Percentiles rank a stretch among this genome's conserved stretches.
phyloP scores from a whole-genome alignment of 1,140 invertebrate species.

The Riptortus pedestris region DNA sequence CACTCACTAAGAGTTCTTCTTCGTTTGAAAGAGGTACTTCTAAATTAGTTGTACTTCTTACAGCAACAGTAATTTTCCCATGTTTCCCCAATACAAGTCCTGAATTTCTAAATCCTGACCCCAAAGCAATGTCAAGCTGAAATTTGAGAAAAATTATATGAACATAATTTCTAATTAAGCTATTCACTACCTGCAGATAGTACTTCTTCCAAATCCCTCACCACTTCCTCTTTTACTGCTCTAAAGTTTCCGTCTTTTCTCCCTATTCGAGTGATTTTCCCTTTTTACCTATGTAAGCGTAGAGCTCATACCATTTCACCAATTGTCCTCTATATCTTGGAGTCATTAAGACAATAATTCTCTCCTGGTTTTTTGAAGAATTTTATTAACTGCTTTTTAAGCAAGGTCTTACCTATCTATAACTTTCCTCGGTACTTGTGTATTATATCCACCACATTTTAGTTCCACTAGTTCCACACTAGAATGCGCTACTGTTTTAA shows the following conservation, averaged over 20 bases:
- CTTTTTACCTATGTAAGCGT: neutral
- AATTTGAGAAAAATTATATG: slow-evolving; percentile 20
- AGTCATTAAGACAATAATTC: no score
- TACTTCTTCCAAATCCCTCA: neutral
- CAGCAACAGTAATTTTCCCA: slow-evolving; percentile 41
- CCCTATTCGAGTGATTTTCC: no score
- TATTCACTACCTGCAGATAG: neutral
- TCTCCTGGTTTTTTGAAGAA: no score
- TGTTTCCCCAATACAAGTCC: slow-evolving; percentile 42
- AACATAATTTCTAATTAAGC: neutral
- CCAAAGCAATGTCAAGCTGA: slow-evolving; percentile 40
- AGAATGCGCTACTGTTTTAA: no score
- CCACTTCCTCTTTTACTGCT: neutral
- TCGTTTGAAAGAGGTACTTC: slow-evolving; percentile 39
- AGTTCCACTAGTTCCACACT: no score
- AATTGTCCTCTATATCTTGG: no score
- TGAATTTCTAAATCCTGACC: slow-evolving; percentile 44
- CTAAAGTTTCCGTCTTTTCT: no score
- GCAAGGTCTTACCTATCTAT: no score
- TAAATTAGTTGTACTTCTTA: slow-evolving; percentile 40
- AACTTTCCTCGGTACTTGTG: no score
- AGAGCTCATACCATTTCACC: neutral
- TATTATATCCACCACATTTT: no score
- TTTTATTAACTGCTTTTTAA: no score
- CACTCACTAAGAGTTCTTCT: slow-evolving; percentile 35